Evolutionary conservation across 30 jellyfish, hydroid and myxozoan genomes (phyloP).

Genomic region (Aurelia sp.): DNA sequence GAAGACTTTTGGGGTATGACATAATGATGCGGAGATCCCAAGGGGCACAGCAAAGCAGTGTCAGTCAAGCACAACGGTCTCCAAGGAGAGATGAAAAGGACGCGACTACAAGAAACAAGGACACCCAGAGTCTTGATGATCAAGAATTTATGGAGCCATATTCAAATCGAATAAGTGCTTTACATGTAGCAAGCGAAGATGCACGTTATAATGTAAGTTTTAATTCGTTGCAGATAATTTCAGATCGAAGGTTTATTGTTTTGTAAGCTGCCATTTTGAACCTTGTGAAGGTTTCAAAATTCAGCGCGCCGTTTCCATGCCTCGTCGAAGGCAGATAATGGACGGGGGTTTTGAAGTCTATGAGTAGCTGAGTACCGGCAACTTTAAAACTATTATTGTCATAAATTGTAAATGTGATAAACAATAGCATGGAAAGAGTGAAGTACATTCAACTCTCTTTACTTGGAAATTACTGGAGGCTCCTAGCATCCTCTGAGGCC

Average conservation of each 20-base stretch:
- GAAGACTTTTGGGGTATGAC: too few species aligned
- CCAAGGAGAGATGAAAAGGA: conserved; percentile 24
- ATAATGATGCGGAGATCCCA: not conserved
- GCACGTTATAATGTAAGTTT: conserved; percentile 50
- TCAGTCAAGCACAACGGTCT: conserved; percentile 37
- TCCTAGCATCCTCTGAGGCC: too few species aligned
- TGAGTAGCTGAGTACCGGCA: too few species aligned
- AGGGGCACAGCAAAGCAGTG: not conserved
- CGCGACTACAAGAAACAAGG: conserved; percentile 9
- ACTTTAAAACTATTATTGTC: too few species aligned
- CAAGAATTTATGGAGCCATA: conserved; percentile 22
- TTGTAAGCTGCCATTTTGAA: conserved; percentile 38
- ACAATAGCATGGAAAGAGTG: too few species aligned
- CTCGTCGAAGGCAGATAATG: not conserved
- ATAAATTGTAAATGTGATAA: too few species aligned
- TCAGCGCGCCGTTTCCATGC: conserved; percentile 51
- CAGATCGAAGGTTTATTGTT: not conserved
- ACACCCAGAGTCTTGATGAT: not conserved
- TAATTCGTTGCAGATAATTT: not conserved
- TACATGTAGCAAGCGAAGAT: conserved; percentile 17
- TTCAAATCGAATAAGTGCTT: not conserved
- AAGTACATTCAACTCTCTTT: too few species aligned
- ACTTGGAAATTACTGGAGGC: too few species aligned
- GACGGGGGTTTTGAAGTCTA: conserved; percentile 24
- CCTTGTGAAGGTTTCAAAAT: conserved; percentile 30